Evolutionary conservation across 2,113 vertebrate species (phyloP), one percentile per base, ranked within the genome.

Genomic region (Dicrurus megarhynchus): DNA sequence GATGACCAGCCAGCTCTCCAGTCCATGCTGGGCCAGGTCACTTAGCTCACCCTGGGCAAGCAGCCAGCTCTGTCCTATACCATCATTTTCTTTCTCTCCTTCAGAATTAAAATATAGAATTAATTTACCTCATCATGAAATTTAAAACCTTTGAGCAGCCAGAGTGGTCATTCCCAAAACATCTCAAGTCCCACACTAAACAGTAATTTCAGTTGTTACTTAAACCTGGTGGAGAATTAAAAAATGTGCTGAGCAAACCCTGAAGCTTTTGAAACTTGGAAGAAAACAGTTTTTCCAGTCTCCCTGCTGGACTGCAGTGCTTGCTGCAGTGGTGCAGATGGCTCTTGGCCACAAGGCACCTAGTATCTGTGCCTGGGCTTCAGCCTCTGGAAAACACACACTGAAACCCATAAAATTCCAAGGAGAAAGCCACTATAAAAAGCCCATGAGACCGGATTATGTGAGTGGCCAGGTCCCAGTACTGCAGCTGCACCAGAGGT

Each of bases 381-480:
- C 70, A 77, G 32, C 47, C 42, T 64, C 81, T 13, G 17, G 64
- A 52, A 69, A 73, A 53, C 11, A 71, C 11, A 44, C 53, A 18
- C 11, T 20, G 67, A 61, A 83, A 35, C 10, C 23, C n/a, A 14
- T 20, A 49, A 52, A 28, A 52, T 59, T 61, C 50, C 65, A 57
- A 56, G 41, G 50, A 64, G 16, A 60, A 21, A 56, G 37, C 16
- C 8, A 4, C 44, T 33, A 5, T 21, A 12, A 68, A 42, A 18
- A 10, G 1, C 3, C 1, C 44, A 5, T 1, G 21, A 44, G 32
- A 5, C 17, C 37, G 37, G 21, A 10, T 52, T 26, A 7, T 6
- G 22, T 19, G 52, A 47, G 42, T 15, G 71, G 52, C 11, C 24
- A 57, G n/a, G n/a, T 11, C 12, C 41, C 6, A 3, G 39, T 8